Evolutionary conservation across 2,888 invertebrate species (phyloP), one percentile per base, ranked within the genome.

Genomic region (Choristoneura rosaceana): DNA sequence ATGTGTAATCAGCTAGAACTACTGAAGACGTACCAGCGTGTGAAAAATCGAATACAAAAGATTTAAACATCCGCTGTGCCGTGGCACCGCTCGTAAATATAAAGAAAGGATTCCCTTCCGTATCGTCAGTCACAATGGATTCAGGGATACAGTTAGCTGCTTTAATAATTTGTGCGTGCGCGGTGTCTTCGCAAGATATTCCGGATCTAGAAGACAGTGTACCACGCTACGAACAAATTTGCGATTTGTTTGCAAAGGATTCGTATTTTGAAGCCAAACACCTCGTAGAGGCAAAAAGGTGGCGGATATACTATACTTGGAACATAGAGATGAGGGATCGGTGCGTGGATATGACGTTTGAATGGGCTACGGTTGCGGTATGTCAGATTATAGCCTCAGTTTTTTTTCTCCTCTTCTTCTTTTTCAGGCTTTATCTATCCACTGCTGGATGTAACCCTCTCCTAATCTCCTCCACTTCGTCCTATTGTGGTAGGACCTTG

Each of bases 261-360:
- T 88, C 92, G 0, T 88, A 82, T 66, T 93, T 92, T 65, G 89
- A 89, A 17, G 76, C 82, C 0, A 88, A 92, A 0, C 68, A 86
- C 25, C 25, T 25, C 69, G 82, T 92, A 0, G 62, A 88, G 0
- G 89, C 87, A 0, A 82, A 78, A 33, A 80, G 86, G 0, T 93
- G 93, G 92, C 79, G 89, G 52, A 84, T 91, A 12, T 90, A 89
- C 69, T 88, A 89, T 41, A 81, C 88, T 0, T 93, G 92, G 92
- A 88, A 90, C 55, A 79, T 89, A 78, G 82, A 84, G 2, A 34
- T 89, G 74, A 82, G 82, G 0, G 62, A 76, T 0, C 84, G 82
- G 66, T 92, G 92, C 62, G 55, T 92, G 69, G 89, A 91, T 77
- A 81, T 92, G 76, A 77, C 70, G 2, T 89, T 89, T 67, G 87